Conservation (phyloP, 1,140 invertebrate species). For the Sweltsa coloradensis region DNA sequence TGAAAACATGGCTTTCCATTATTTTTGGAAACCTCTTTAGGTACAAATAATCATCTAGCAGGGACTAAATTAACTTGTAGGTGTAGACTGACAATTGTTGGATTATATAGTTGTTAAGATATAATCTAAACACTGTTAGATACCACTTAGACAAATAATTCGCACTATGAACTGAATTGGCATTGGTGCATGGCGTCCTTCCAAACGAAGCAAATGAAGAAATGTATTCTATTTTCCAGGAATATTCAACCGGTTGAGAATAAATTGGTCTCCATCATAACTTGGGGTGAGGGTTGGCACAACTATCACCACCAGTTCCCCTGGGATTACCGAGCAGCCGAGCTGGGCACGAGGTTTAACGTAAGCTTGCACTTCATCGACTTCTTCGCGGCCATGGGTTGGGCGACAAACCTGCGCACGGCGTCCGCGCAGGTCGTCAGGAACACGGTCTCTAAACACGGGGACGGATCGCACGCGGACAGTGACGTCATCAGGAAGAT, state of each 20-base stretch:
- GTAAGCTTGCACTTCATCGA: conserved; percentile 52
- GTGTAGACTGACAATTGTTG: no score
- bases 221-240: conserved; percentile 36
- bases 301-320: conserved; percentile 72
- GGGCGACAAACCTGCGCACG: conserved; percentile 63
- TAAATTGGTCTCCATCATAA: conserved; percentile 39
- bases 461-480: conserved; percentile 54
- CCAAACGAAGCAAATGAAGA: no score
- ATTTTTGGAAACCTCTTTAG: no score
- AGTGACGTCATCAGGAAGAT: no score
- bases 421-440: conserved; percentile 42
- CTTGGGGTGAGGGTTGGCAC: conserved; percentile 55
- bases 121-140: no score
- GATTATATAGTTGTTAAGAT: no score
- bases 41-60: no score
- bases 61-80: no score
- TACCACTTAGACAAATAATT: no score
- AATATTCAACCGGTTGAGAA: conserved; percentile 51
- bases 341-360: conserved; percentile 30
- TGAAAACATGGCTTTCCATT: no score
- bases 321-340: conserved; percentile 34
- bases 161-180: no score
- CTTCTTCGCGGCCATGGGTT: conserved; percentile 53
- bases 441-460: conserved; percentile 36
- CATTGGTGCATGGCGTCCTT: no score